phyloP scores from a whole-genome alignment of 2,797 vertebrate genomes.

The Knipowitschia caucasica region DNA sequence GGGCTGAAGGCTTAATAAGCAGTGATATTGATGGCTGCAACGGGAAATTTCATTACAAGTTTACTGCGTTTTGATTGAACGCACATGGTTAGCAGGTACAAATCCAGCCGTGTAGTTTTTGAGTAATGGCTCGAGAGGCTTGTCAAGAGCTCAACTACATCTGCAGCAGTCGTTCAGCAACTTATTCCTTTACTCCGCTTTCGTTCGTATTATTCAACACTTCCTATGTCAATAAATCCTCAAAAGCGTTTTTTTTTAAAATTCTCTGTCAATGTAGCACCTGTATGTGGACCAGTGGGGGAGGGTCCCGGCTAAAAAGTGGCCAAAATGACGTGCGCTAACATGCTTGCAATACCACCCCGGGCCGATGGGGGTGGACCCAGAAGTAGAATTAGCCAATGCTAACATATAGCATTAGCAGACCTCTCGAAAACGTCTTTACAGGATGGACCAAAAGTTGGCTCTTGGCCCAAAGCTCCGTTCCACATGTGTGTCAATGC shows the following conservation, averaged over 20 bases:
- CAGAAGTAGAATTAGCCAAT: too few species aligned
- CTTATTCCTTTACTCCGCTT: slow-evolving; percentile 33
- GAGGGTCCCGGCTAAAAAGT: too few species aligned
- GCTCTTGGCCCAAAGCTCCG: too few species aligned
- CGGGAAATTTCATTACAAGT: slow-evolving; percentile 18
- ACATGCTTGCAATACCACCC: too few species aligned
- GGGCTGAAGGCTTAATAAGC: slow-evolving; percentile 17
- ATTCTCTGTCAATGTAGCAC: slow-evolving; percentile 5
- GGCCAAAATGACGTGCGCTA: too few species aligned
- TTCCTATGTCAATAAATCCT: slow-evolving; percentile 47
- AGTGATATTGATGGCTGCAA: slow-evolving; percentile 17
- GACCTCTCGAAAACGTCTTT: too few species aligned
- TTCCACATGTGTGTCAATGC: too few species aligned
- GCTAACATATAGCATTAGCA: too few species aligned
- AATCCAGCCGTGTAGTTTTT: neutral
- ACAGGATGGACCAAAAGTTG: too few species aligned
- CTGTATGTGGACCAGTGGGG: slow-evolving; percentile 24
- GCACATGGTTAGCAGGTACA: slow-evolving; percentile 16
- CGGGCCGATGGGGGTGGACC: too few species aligned
- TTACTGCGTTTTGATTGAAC: slow-evolving; percentile 23
- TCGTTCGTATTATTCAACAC: slow-evolving; percentile 45
- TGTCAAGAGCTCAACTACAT: slow-evolving; percentile 18
- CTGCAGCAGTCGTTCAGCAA: slow-evolving; percentile 30
- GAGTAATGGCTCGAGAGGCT: slow-evolving; percentile 23
- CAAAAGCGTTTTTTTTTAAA: neutral